phyloP scores from a whole-genome alignment of 2,888 invertebrate species.

The Hemicrepidius hirtus region DNA sequence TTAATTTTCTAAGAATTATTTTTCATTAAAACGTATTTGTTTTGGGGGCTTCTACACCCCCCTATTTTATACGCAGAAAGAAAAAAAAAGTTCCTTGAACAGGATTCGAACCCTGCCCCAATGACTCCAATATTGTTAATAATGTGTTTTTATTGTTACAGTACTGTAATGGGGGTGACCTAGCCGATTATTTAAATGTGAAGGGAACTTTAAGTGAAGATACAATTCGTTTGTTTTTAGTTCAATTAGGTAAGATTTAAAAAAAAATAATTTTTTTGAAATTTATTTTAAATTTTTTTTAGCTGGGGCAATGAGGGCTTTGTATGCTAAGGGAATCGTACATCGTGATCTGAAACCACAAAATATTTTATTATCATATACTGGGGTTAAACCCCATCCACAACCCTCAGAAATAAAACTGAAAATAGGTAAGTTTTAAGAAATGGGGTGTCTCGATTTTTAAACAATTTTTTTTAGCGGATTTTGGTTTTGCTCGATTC shows the following conservation, averaged over 20 bases:
- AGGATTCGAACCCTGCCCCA: too few species aligned
- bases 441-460: too few species aligned
- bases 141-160: slow-evolving; percentile 75
- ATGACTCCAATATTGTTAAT: too few species aligned
- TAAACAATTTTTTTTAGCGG: slow-evolving; percentile 82
- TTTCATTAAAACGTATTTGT: too few species aligned
- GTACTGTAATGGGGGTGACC: slow-evolving; percentile 99
- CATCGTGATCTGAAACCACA: slow-evolving; percentile 99
- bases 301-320: slow-evolving; percentile 98
- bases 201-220: slow-evolving; percentile 97
- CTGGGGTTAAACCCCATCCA: slow-evolving; percentile 79
- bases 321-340: slow-evolving; percentile 98
- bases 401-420: slow-evolving; percentile 90
- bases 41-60: too few species aligned
- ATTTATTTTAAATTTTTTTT: slow-evolving; percentile 40
- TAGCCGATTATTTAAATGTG: slow-evolving; percentile 96
- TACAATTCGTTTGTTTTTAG: slow-evolving; percentile 95
- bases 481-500: slow-evolving; percentile 99
- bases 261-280: neutral
- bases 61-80: too few species aligned
- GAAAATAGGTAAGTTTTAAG: slow-evolving; percentile 88
- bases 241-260: slow-evolving; percentile 85
- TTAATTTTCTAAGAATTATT: too few species aligned
- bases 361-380: slow-evolving; percentile 96
- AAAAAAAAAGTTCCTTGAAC: too few species aligned